phyloP scores from a whole-genome alignment of 2,113 vertebrate genomes.

The Semicossyphus pulcher region DNA sequence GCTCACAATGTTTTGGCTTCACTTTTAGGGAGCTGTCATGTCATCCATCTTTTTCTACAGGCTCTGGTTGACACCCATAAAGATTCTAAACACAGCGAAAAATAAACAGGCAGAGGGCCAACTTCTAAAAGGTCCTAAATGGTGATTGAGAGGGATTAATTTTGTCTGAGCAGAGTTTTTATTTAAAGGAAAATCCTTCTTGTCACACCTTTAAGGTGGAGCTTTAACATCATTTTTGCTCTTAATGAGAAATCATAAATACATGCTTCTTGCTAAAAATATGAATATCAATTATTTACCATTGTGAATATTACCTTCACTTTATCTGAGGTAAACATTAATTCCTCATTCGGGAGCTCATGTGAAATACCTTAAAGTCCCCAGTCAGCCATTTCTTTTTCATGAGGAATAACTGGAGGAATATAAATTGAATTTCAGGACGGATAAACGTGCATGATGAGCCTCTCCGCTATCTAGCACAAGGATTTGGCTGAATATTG shows the following conservation, averaged over 20 bases:
- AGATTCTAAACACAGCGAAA: background rate
- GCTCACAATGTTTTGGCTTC: too few species aligned
- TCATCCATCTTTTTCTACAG: too few species aligned
- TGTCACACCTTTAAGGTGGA: background rate
- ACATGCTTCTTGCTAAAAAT: background rate
- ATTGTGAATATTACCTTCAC: constrained; percentile 6
- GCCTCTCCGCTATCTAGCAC: constrained; percentile 46
- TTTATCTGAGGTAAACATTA: constrained; percentile 12
- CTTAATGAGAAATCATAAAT: background rate
- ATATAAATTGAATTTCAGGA: constrained; percentile 62
- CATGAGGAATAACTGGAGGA: constrained; percentile 28
- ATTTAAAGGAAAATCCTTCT: too few species aligned
- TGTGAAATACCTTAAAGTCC: constrained; percentile 7
- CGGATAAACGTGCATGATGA: constrained; percentile 53
- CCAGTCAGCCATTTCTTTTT: constrained; percentile 29
- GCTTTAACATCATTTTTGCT: background rate
- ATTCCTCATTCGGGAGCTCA: constrained; percentile 17
- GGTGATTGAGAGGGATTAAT: background rate
- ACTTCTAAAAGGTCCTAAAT: background rate
- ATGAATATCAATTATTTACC: background rate
- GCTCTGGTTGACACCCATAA: background rate
- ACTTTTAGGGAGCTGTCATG: too few species aligned
- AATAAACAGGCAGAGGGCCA: background rate
- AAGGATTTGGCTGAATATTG: constrained; percentile 46
- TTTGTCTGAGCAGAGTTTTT: too few species aligned